Evolutionary conservation across 1,140 invertebrate genomes (phyloP).

Genomic region (Phymorhynchus buccinoides): DNA sequence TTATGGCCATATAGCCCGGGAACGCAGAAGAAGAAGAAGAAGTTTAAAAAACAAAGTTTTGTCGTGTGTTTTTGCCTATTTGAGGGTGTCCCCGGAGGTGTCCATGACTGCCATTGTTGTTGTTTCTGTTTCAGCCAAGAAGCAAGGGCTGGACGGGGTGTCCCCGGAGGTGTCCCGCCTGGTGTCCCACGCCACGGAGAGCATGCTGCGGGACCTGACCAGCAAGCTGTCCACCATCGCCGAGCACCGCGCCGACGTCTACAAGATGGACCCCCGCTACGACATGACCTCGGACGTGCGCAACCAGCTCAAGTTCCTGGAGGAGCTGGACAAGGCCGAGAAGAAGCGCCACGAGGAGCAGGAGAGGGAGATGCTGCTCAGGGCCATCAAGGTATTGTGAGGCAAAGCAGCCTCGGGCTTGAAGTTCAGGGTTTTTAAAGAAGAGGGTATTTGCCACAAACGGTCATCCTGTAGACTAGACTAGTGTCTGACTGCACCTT

Average conservation of each 20-base stretch:
- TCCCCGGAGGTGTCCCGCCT: constrained; percentile 89
- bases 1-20: too few species aligned
- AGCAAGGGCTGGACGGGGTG: constrained; percentile 90
- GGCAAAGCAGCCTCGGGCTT: too few species aligned
- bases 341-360: constrained; percentile 94
- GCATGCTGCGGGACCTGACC: constrained; percentile 90
- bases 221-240: constrained; percentile 95
- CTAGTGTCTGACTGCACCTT: too few species aligned
- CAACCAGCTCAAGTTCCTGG: constrained; percentile 93
- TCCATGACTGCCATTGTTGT: too few species aligned
- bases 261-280: constrained; percentile 89
- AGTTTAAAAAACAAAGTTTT: too few species aligned
- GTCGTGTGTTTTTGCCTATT: too few species aligned
- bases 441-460: too few species aligned
- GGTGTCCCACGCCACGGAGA: constrained; percentile 95
- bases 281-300: constrained; percentile 93
- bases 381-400: constrained; percentile 92
- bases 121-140: too few species aligned
- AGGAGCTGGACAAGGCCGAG: constrained; percentile 94
- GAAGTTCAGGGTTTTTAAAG: too few species aligned
- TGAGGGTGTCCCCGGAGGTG: too few species aligned
- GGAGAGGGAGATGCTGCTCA: constrained; percentile 91
- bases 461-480: too few species aligned
- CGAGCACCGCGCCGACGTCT: constrained; percentile 91
- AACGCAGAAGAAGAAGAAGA: too few species aligned